Evolutionary conservation across 2,797 vertebrate genomes (phyloP), one percentile per base, ranked within the genome.

Genomic region (Gambelia wislizenii): DNA sequence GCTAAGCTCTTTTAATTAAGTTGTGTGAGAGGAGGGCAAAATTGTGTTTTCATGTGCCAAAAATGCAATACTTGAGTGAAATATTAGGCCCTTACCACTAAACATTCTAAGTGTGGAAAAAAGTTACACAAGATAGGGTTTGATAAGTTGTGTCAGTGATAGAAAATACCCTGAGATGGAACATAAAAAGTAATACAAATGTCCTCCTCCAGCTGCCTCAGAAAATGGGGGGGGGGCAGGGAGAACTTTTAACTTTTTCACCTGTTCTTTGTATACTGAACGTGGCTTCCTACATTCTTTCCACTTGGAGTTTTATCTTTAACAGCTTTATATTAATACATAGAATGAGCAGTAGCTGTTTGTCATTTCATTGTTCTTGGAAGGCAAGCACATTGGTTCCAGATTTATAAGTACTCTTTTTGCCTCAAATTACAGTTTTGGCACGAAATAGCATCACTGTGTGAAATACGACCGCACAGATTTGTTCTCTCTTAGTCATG

Each of bases 391-490:
- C 87, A 83, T 77, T 89, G n/a, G 33, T 86, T 86, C 61, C 78
- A 89, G 72, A 77, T 89, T 89, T 70, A 77, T 86, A 56, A 56
- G 49, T 85, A 89, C 88, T 84, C 67, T 84, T 88, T 69, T 83
- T 12, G 18, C 85, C 47, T 90, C 84, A 22, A 89, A 85, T 94
- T 90, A 87, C 44, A 81, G 59, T 85, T 87, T 91, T 82, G 84
- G 87, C 87, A 87, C 30, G 13, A 70, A 90, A 80, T n/a, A 49
- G 5, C 72, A n/a, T 0, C 6, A 42, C 42, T 54, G 12, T 77
- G 25, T 87, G 89, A 82, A 89, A 83, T 87, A 56, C 39, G 44
- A 12, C 87, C 80, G 87, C 36, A 64, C 80, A 88, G 91, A 91
- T n/a, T 52, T 70, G 72, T 20, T 83, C 44, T 85, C 56, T 44